Evolutionary conservation across 2,797 vertebrate species (phyloP), one percentile per base, ranked within the genome.

Genomic region (Anabas testudineus): DNA sequence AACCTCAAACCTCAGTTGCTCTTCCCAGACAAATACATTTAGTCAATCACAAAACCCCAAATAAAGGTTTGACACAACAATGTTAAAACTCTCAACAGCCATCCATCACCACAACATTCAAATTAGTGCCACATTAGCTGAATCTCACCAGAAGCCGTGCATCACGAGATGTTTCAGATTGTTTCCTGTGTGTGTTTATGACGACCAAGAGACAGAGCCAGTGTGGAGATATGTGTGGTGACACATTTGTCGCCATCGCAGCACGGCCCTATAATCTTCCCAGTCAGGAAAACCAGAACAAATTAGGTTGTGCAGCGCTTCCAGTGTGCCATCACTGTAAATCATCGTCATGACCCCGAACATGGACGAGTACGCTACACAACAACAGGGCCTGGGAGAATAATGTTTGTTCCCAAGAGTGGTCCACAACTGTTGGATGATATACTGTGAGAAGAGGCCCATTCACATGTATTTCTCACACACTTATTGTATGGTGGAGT

Each of bases 381-480:
- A 81, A 87, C 82, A 86, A 88, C 76, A 73, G 62, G 70, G 80
- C 86, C 83, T 80, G 88, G 80, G 85, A 90, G 87, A 88, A 79
- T 84, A 83, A 78, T 52, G 82, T 82, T 84, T 86, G 81, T 86
- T 91, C 89, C 88, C 82, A 89, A 79, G 83, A 84, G 65, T 75
- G 67, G 49, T 84, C 70, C 70, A 7, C 55, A 79, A 72, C 49
- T 39, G 36, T 37, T 26, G 32, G 47, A 86, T 91, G 91, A 93
- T 91, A 80, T 87, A 93, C 90, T 87, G 92, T 92, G 91, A 88
- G 91, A 94, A 94, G 76, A 75, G 75, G 64, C 57, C 41, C 73
- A 56, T 67, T 88, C 82, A 83, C 71, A 71, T 80, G 57, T 73
- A 77, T 73, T 83, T 88, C 80, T 88, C 88, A 87, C 88, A 87